Conservation (phyloP, 2,888 invertebrate species). For the Hirtodrosophila cameraria region DNA sequence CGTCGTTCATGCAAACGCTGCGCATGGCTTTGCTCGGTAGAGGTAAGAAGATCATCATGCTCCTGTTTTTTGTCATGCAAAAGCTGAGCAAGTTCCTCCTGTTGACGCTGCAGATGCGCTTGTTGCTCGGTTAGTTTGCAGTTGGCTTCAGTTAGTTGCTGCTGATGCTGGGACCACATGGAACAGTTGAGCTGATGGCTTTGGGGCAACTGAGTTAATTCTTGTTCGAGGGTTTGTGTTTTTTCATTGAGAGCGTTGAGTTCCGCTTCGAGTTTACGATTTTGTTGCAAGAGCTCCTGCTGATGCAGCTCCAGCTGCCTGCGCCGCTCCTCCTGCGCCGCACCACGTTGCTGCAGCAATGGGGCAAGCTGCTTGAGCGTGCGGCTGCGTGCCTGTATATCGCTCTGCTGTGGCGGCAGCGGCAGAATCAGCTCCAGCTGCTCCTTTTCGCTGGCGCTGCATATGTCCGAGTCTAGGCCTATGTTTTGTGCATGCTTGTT, state of each 20-base stretch:
- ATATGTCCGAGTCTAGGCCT: conserved; percentile 55
- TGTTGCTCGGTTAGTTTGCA: conserved; percentile 12
- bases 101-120: conserved; percentile 19
- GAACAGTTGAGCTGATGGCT: conserved; percentile 21
- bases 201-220: conserved; percentile 32
- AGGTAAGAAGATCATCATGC: conserved; percentile 49
- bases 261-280: conserved; percentile 10
- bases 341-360: conserved; percentile 18
- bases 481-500: conserved; percentile 66
- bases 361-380: conserved; percentile 28
- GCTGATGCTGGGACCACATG: conserved; percentile 16
- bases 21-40: conserved; percentile 53
- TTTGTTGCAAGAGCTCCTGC: conserved; percentile 13
- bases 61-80: conserved; percentile 15
- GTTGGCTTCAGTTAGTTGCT: conserved; percentile 32
- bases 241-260: conserved; percentile 17
- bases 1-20: conserved; percentile 13
- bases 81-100: conserved; percentile 9
- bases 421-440: conserved; percentile 60
- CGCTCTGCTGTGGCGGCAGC: conserved; percentile 26
- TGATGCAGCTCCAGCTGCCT: conserved; percentile 35
- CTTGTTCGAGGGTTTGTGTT: conserved; percentile 25
- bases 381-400: conserved; percentile 28
- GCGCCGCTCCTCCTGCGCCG: conserved; percentile 28
- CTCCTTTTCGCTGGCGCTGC: conserved; percentile 35